These are phyloP conservation scores for Dicentrarchus labrax DNA, from an alignment of 2,113 vertebrate genomes.

Conservation along the genomic window DNA sequence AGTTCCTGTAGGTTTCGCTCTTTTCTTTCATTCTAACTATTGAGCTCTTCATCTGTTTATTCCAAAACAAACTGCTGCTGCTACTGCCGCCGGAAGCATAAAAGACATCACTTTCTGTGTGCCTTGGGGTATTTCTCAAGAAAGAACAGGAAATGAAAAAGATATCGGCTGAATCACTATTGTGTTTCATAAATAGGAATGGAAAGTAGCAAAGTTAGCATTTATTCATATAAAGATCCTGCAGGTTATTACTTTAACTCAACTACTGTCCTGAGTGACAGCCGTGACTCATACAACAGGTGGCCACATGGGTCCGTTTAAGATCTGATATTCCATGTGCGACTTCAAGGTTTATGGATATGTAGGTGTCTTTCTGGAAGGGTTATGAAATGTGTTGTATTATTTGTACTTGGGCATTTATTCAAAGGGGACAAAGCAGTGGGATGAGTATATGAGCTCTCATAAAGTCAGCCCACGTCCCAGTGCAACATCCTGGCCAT, in stretches of 20 bases:
- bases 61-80: constrained; percentile 48
- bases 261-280: constrained; percentile 6
- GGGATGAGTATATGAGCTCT: constrained; percentile 69
- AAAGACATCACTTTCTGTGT: constrained; percentile 34
- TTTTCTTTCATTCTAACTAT: constrained; percentile 40
- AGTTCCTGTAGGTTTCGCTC: constrained; percentile 13
- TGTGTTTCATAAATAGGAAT: constrained; percentile 40
- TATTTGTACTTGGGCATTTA: constrained; percentile 66
- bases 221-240: constrained; percentile 39
- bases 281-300: constrained; percentile 11
- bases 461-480: constrained; percentile 80
- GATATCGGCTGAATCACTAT: constrained; percentile 30
- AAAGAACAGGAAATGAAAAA: constrained; percentile 62
- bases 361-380: constrained; percentile 44
- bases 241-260: constrained; percentile 52
- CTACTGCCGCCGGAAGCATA: constrained; percentile 20
- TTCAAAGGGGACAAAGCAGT: constrained; percentile 69
- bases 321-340: constrained; percentile 25
- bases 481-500: constrained; percentile 76
- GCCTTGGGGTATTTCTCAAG: constrained; percentile 37
- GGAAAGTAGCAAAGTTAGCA: constrained; percentile 49
- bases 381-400: constrained; percentile 53
- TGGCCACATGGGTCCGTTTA: constrained; percentile 41
- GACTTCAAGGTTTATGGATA: constrained; percentile 64
- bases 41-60: constrained; percentile 49